phyloP scores from a whole-genome alignment of 1,140 invertebrate genomes.

The Drosophila eugracilis region DNA sequence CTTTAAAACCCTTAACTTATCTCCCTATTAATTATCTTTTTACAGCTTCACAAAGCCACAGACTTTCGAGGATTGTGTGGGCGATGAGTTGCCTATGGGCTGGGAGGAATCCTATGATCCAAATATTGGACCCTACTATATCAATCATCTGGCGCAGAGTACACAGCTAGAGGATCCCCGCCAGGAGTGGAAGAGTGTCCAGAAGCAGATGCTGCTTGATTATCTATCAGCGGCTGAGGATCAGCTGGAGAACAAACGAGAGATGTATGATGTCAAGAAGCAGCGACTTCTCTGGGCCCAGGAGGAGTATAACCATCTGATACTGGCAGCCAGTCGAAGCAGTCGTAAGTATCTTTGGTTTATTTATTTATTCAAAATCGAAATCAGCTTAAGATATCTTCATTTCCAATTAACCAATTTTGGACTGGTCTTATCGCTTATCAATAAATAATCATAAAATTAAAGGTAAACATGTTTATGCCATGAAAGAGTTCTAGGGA shows the following conservation, averaged over 20 bases:
- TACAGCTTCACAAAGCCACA: conserved; percentile 97
- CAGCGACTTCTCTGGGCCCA: conserved; percentile 96
- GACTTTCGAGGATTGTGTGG: conserved; percentile 98
- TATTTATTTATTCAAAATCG: neutral
- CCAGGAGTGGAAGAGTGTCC: conserved; percentile 97
- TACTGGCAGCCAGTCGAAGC: conserved; percentile 92
- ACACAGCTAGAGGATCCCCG: conserved; percentile 98
- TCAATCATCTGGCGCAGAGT: conserved; percentile 97
- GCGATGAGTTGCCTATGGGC: conserved; percentile 97
- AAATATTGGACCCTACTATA: conserved; percentile 97
- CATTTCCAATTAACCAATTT: neutral
- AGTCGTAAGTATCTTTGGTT: conserved; percentile 90
- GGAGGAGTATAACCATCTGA: conserved; percentile 97
- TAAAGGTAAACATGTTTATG: neutral
- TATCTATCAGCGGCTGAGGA: conserved; percentile 98
- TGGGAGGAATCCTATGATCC: conserved; percentile 98
- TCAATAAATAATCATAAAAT: neutral
- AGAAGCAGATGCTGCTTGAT: conserved; percentile 98
- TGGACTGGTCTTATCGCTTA: neutral
- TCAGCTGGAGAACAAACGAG: conserved; percentile 97
- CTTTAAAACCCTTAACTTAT: conserved; percentile 19
- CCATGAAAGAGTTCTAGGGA: no score
- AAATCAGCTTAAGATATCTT: neutral
- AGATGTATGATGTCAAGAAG: conserved; percentile 98
- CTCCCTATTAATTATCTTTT: conserved; percentile 56